Base-by-base conservation (phyloP, 2,888 invertebrate genomes). In the Pseudococcus viburni region DNA sequence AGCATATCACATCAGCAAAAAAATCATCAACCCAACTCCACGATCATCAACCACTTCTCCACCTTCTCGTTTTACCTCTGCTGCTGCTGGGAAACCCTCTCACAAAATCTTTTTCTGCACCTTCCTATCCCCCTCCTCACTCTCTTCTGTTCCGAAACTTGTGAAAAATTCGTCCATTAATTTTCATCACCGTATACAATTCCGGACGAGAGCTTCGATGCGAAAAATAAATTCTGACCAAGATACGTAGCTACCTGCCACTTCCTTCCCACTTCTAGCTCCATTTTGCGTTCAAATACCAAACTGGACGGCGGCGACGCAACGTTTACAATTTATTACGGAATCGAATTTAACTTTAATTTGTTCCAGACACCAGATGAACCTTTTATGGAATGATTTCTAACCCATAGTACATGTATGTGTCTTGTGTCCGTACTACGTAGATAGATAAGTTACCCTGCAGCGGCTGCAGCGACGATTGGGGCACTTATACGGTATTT, bases 331-430 rank as follows among this genome's bases (percentile, higher is more conserved):
- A 73, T 73, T 73, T 73, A 73, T 73, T 73, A 73, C 73, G 73
- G 73, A 73, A 73, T 73, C 73, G 73, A 73, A 73, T 73, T 73
- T 33, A 73, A 73, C 73, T 73, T 73, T 73, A 73, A 73, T 73
- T 73, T 73, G 73, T 73, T 73, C 73, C 73, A 73, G 73, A 73
- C 73, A 73, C 73, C 33, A 73, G 73, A 73, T 73, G 73, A 73
- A 73, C 73, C 73, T 73, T 73, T 73, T 73, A 73, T 73, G 73
- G 73, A 73, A 73, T 73, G 73, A 73, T 73, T 73, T 73, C 73
- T 73, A 73, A 33, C 73, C 33, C 12, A 26, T 33, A 42, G 68
- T 26, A 68, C 15, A 12, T 26, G 26, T 26, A 12, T 42, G 8
- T 42, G 42, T 42, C 26, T 11, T 68, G 73, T 73, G 33, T 33